Evolutionary conservation across 2,888 invertebrate genomes (phyloP).

Genomic region (Heterodera filipjevi): DNA sequence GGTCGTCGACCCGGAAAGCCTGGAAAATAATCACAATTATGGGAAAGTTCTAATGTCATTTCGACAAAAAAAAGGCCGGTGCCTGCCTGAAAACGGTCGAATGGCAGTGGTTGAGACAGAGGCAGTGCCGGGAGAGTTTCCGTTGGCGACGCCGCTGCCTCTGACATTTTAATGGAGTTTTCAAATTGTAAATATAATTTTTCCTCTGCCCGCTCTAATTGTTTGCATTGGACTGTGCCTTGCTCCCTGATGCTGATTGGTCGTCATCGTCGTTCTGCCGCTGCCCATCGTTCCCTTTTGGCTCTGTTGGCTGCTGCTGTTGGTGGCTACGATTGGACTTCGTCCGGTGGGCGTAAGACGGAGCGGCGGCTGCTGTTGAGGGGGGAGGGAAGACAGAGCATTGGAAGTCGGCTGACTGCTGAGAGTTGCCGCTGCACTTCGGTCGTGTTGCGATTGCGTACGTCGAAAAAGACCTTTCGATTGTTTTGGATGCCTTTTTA

Average conservation of each 20-base stretch:
- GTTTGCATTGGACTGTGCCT: background rate
- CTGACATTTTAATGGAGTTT: background rate
- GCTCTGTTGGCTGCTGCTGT: background rate
- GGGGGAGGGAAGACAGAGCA: background rate
- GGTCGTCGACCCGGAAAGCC: constrained; percentile 21
- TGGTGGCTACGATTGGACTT: background rate
- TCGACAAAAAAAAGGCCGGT: background rate
- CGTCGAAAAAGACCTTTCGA: constrained; percentile 28
- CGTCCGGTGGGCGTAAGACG: background rate
- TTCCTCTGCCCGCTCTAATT: too few relatives aligned
- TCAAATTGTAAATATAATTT: background rate
- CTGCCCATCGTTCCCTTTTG: background rate
- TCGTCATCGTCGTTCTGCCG: constrained; percentile 12
- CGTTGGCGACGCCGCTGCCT: background rate
- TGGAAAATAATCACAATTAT: background rate
- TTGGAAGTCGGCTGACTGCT: background rate
- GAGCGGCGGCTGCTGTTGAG: background rate
- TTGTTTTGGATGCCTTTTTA: too few relatives aligned
- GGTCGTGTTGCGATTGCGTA: constrained; percentile 15
- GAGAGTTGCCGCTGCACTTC: background rate
- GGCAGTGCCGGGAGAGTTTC: background rate
- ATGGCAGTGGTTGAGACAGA: constrained; percentile 14
- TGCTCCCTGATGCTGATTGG: background rate
- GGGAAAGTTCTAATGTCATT: too few relatives aligned
- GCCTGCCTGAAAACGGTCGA: constrained; percentile 16